Evolutionary conservation across 2,888 invertebrate genomes (phyloP), one percentile per base, ranked within the genome.

Genomic region (Macrophya annulata): DNA sequence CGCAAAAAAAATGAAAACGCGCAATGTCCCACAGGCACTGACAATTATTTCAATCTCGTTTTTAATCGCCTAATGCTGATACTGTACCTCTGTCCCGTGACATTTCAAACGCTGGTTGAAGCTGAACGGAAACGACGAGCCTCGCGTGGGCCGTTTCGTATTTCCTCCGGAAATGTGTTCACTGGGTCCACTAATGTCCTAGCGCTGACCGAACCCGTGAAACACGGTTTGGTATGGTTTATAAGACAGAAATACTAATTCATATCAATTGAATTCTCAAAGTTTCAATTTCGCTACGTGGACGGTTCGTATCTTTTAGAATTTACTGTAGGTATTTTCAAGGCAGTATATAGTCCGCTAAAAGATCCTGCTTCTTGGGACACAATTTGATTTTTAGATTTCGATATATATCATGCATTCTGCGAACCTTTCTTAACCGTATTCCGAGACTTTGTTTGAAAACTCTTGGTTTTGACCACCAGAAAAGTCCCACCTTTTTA

Each of bases 121-220:
- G 21, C 74, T 74, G 15, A 74, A 74, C 74, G 74, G 74, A 45
- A 45, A 21, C 45, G 74, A 21, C 43, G 17, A n/a, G 43, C 74
- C 45, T 45, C 74, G 45, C 45, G 74, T 74, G 43, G 43, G 45
- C 43, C 45, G 45, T 74, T 25, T 45, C 74, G 45, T 74, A 74
- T 74, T 74, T 74, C 74, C 74, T 74, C 74, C 74, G 74, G 74
- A 74, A 74, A 45, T 74, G 74, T 74, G 74, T 25, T 74, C 74
- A 74, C 74, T 74, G 74, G 74, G 21, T 74, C 45, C 45, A 45
- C 74, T 74, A 43, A 74, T 74, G 74, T 74, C 74, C 74, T 43
- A 12, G n/a, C n/a, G 74, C 21, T 45, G 15, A 68, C 31, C 31
- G 68, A n/a, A 74, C 74, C 21, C 74, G 45, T 43, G 74, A 4